A percentile compares a stretch with the other conserved stretches of the same genome.
phyloP scores from a whole-genome alignment of 2,797 vertebrate genomes.

The Chelmon rostratus region DNA sequence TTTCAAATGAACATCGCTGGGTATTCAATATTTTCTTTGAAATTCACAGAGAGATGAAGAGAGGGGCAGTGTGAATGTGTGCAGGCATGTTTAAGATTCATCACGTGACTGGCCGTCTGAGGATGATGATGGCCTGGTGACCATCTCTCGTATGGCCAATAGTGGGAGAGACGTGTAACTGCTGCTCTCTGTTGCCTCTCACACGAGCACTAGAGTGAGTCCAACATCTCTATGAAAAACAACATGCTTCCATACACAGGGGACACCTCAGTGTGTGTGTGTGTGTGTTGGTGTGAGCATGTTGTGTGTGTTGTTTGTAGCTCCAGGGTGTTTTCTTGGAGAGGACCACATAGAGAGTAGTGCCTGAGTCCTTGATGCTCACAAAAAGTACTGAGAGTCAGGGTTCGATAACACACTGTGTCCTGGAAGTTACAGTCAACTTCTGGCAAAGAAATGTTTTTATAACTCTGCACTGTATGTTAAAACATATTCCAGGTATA shows the following conservation, averaged over 20 bases:
- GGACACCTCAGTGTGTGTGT: constrained; percentile 57
- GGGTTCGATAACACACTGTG: constrained; percentile 55
- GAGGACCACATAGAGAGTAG: constrained; percentile 64
- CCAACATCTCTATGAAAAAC: constrained; percentile 79
- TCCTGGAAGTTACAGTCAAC: constrained; percentile 54
- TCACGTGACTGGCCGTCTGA: constrained; percentile 63
- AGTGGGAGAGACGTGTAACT: constrained; percentile 35
- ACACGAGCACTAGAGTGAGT: constrained; percentile 73
- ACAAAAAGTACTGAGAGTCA: constrained; percentile 44
- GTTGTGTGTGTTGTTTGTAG: constrained; percentile 61
- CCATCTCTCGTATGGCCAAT: constrained; percentile 55
- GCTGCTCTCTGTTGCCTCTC: constrained; percentile 62
- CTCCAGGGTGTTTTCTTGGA: constrained; percentile 72
- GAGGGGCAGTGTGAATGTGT: constrained; percentile 40
- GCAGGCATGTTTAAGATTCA: constrained; percentile 67
- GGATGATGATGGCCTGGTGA: constrained; percentile 66
- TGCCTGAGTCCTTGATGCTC: constrained; percentile 58
- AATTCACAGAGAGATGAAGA: constrained; percentile 46
- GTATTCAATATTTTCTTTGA: constrained; percentile 59
- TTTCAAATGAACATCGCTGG: constrained; percentile 59
- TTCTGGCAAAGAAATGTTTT: constrained; percentile 54
- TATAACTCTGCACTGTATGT: constrained; percentile 28
- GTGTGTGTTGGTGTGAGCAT: constrained; percentile 42
- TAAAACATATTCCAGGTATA: constrained; percentile 14
- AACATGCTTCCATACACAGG: constrained; percentile 67